phyloP scores from a whole-genome alignment of 2,888 invertebrate genomes.

The Drosophila prostipennis region DNA sequence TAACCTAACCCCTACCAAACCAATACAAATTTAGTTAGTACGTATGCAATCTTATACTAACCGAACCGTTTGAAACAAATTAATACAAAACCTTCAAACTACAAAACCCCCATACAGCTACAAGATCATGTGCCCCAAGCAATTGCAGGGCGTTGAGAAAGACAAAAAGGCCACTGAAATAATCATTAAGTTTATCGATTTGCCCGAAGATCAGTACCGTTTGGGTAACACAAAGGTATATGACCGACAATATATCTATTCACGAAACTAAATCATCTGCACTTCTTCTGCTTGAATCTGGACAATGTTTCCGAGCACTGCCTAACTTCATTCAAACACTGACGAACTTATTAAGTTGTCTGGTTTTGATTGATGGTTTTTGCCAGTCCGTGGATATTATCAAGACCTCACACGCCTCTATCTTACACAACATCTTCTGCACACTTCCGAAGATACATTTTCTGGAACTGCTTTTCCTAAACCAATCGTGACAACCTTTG shows the following conservation, averaged over 20 bases:
- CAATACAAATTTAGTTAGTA: slow-evolving; percentile 41
- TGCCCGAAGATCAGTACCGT: slow-evolving; percentile 97
- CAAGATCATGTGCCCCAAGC: slow-evolving; percentile 99
- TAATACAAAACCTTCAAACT: slow-evolving; percentile 57
- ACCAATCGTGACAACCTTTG: slow-evolving; percentile 13
- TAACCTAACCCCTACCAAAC: slow-evolving; percentile 26
- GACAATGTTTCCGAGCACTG: neutral
- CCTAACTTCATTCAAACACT: neutral
- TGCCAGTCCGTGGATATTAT: neutral
- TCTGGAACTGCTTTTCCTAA: neutral
- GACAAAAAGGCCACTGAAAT: slow-evolving; percentile 90
- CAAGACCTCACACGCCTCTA: slow-evolving; percentile 1
- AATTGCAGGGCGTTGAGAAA: slow-evolving; percentile 85
- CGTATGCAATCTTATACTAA: slow-evolving; percentile 43
- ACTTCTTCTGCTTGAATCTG: slow-evolving; percentile 18
- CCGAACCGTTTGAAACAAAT: slow-evolving; percentile 47
- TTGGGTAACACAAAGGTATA: slow-evolving; percentile 98
- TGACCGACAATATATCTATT: slow-evolving; percentile 77
- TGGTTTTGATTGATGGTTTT: neutral
- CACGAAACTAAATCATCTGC: slow-evolving; percentile 14
- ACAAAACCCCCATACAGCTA: slow-evolving; percentile 90
- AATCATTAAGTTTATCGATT: slow-evolving; percentile 92
- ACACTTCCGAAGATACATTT: neutral
- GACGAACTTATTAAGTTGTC: neutral
- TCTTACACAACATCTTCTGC: neutral